Conservation (phyloP, 2,888 invertebrate species). For the Cylloceria caligata region DNA sequence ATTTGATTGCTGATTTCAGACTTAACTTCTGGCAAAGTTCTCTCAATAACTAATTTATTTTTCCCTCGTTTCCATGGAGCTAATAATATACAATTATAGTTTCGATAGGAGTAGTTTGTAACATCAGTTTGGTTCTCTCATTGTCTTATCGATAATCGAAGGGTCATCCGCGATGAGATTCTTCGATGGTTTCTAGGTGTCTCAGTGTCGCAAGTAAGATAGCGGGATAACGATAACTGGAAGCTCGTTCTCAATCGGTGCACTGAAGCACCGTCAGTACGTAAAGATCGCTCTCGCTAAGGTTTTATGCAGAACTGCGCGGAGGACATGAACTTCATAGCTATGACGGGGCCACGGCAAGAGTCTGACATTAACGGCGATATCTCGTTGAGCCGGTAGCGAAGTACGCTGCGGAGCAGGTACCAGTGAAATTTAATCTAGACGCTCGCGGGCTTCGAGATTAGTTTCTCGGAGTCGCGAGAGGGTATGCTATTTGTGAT, state of each 20-base stretch:
- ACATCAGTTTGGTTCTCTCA: not conserved
- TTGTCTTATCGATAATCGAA: conserved; percentile 33
- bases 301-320: not conserved
- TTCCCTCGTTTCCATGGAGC: not conserved
- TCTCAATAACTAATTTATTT: not conserved
- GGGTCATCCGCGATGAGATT: not conserved
- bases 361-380: conserved; percentile 60
- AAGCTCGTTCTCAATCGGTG: conserved; percentile 29
- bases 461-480: conserved; percentile 62
- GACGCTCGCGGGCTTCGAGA: conserved; percentile 64
- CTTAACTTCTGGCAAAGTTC: not conserved
- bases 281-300: conserved; percentile 4
- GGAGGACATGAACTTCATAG: not conserved
- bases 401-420: conserved; percentile 28
- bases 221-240: conserved; percentile 41
- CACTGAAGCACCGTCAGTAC: not conserved
- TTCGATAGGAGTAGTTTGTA: not conserved
- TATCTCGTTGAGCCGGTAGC: conserved; percentile 48
- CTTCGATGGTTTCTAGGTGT: not conserved
- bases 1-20: too few relatives aligned
- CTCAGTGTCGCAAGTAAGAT: not conserved
- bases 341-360: too few relatives aligned
- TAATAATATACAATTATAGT: conserved; percentile 23
- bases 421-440: conserved; percentile 66
- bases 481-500: conserved; percentile 15